A percentile compares a stretch with the other conserved stretches of the same genome.
These are phyloP conservation scores for Camelus dromedarius DNA, from an alignment of 2,113 vertebrate species.

Conservation along the genomic window DNA sequence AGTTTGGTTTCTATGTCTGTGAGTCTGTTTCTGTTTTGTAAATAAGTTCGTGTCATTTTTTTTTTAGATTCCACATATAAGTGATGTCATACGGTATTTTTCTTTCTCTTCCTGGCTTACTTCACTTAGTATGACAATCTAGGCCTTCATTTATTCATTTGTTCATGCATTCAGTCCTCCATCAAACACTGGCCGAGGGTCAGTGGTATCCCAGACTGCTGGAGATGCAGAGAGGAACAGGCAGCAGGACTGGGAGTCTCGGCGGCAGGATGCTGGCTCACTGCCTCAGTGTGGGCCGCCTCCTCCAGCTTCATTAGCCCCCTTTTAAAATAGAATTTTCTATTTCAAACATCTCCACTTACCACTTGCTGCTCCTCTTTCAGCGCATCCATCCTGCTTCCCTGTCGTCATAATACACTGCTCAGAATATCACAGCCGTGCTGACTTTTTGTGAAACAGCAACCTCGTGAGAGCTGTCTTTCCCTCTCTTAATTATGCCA, in stretches of 20 bases:
- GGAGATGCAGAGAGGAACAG: background rate
- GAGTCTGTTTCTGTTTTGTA: too few relatives aligned
- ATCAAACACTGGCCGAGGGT: background rate
- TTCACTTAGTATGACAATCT: too few relatives aligned
- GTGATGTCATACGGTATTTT: too few relatives aligned
- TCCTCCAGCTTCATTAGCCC: constrained; percentile 46
- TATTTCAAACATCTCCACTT: constrained; percentile 71
- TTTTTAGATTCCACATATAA: too few relatives aligned
- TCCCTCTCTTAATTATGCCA: constrained; percentile 26
- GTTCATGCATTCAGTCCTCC: background rate
- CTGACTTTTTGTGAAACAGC: constrained; percentile 15
- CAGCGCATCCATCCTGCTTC: background rate
- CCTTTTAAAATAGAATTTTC: constrained; percentile 72
- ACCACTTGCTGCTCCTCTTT: constrained; percentile 28
- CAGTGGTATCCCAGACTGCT: background rate
- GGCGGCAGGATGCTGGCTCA: background rate
- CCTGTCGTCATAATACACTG: background rate
- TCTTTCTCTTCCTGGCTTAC: too few relatives aligned
- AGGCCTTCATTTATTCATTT: background rate
- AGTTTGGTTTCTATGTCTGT: too few relatives aligned
- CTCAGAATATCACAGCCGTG: constrained; percentile 44
- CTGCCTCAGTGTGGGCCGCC: background rate
- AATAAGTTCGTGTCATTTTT: too few relatives aligned
- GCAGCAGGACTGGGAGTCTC: background rate
- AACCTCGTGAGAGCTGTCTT: constrained; percentile 47